Base-by-base conservation (phyloP, 2,888 invertebrate species). In the Drosophila borealis region DNA sequence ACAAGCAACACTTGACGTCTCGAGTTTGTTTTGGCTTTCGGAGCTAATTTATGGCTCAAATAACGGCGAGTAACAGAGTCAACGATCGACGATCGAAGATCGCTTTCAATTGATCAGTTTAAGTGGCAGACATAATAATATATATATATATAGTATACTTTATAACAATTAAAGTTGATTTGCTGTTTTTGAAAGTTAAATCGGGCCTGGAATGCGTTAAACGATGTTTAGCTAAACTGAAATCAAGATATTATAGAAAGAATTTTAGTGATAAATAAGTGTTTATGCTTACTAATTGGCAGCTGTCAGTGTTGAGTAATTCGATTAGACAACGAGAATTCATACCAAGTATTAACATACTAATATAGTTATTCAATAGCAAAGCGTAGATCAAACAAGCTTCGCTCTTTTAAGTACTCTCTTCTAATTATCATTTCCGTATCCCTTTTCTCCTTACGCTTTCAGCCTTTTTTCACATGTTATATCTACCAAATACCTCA, bases 1-100 rank as follows among this genome's bases (percentile, higher is more conserved):
- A 13, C 25, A n/a, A 25, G 55, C 39, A 33, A 29, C 57, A 45
- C 37, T 45, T 44, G 44, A 42, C 45, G 14, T 29, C 17, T 33
- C 41, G 4, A 57, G 17, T 50, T 55, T 54, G 37, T 60, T 74
- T 68, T 56, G 17, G 17, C 29, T 50, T 74, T 61, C 44, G 49
- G 51, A 75, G 65, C 37, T 19, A 62, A 77, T 71, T 80, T 77
- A 77, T 77, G 60, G 71, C 80, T 41, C 10, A 60, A 10, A 51
- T 74, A 79, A 74, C 51, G 75, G 57, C 61, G 10, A 46, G 53
- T 39, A 46, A 56, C 49, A 34, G 39, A 70, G 80, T 75, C 70
- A 75, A 70, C 17, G 80, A 62, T 76, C 80, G 63, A 33, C 46
- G 45, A 37, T 66, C 46, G 37, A 25, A n/a, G 61, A 49, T 80